Percentiles rank a stretch among this genome's conserved stretches.
These are phyloP conservation scores for Drosophila elegans DNA, from an alignment of 1,140 invertebrate genomes.

Conservation along the genomic window DNA sequence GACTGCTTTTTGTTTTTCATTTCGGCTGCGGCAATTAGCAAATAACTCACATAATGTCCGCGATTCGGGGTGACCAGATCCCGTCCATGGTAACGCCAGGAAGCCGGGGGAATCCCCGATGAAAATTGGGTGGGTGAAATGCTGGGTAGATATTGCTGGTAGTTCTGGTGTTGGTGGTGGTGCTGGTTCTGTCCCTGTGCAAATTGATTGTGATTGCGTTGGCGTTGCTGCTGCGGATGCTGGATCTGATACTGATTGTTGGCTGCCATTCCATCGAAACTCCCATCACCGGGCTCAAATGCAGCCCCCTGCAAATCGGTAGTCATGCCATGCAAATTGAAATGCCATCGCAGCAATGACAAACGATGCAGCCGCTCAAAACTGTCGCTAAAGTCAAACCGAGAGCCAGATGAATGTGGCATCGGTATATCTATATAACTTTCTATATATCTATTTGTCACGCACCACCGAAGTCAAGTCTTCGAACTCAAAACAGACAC, in stretches of 20 bases:
- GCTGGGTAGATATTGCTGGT: conserved; percentile 6
- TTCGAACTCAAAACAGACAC: conserved; percentile 31
- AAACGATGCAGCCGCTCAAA: conserved; percentile 39
- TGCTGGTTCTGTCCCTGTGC: conserved; percentile 1
- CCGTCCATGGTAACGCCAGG: conserved; percentile 41
- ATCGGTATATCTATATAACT: conserved; percentile 18
- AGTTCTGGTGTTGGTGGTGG: not conserved
- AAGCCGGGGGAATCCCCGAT: not conserved
- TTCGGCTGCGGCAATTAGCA: conserved; percentile 61
- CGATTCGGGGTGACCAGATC: conserved; percentile 38
- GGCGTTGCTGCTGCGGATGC: conserved; percentile 4
- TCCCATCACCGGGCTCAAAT: not conserved
- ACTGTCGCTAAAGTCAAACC: conserved; percentile 24
- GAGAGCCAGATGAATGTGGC: conserved; percentile 24
- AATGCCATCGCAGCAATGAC: conserved; percentile 63
- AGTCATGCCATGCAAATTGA: conserved; percentile 53
- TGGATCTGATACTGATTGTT: conserved; percentile 22
- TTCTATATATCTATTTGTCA: not conserved
- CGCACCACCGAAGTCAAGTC: conserved; percentile 16
- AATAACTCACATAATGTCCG: conserved; percentile 68
- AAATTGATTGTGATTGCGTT: conserved; percentile 52
- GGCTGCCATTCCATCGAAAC: conserved; percentile 9
- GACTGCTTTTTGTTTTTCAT: conserved; percentile 18
- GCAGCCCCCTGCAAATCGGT: conserved; percentile 21
- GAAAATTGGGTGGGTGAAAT: not conserved